A percentile compares a stretch with the other conserved stretches of the same genome.
phyloP scores from a whole-genome alignment of 1,140 invertebrate species.

The Calycopis cecrops region DNA sequence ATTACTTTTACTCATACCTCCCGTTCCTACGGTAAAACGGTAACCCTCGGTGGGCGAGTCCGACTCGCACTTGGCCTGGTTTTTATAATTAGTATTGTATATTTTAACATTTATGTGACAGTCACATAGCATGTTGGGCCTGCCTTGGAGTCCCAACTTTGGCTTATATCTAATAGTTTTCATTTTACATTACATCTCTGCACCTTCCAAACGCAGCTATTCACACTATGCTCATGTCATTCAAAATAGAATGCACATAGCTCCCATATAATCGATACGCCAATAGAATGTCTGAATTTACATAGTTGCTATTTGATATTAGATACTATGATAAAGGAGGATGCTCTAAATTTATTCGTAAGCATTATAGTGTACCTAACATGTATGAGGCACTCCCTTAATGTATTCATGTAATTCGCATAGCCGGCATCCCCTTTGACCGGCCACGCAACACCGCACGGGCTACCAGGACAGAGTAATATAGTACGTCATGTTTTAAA shows the following conservation, averaged over 20 bases:
- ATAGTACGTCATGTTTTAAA: conserved; percentile 71
- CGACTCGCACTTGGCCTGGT: no score
- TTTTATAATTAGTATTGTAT: no score
- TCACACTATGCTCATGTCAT: neutral
- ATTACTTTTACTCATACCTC: no score
- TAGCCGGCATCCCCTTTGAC: conserved; percentile 73
- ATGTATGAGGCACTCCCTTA: conserved; percentile 67
- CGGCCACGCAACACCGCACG: conserved; percentile 69
- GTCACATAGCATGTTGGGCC: no score
- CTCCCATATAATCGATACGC: conserved; percentile 30
- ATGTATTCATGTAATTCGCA: conserved; percentile 75
- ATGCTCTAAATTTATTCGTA: conserved; percentile 68
- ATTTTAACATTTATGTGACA: no score
- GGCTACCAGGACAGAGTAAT: conserved; percentile 63
- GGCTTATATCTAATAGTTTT: no score
- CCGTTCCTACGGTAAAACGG: no score
- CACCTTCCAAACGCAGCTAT: no score
- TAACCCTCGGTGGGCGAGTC: no score
- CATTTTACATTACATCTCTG: no score
- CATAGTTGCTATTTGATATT: conserved; percentile 52
- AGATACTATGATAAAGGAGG: conserved; percentile 57
- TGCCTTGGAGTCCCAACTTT: no score
- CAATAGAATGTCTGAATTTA: conserved; percentile 50
- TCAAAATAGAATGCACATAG: conserved; percentile 22
- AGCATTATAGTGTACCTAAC: conserved; percentile 66